These are phyloP conservation scores for Leucozona laternaria DNA, from an alignment of 2,888 invertebrate species.

Conservation along the genomic window DNA sequence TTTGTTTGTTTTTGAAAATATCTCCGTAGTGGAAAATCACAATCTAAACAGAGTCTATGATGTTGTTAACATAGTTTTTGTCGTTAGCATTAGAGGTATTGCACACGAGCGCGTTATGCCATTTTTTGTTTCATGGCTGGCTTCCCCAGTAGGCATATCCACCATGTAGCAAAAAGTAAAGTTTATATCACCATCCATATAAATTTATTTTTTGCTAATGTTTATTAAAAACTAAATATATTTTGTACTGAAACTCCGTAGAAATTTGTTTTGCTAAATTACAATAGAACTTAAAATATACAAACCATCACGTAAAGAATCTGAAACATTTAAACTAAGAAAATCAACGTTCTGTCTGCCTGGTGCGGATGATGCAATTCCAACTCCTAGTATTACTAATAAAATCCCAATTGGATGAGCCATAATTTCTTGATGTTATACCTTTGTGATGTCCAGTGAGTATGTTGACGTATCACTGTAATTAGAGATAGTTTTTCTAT, in stretches of 20 bases:
- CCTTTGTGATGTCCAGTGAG: neutral
- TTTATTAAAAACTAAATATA: neutral
- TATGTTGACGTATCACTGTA: neutral
- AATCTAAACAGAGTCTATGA: too few species aligned
- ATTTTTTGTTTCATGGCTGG: conserved; percentile 68
- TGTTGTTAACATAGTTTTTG: neutral
- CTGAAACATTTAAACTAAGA: conserved; percentile 38
- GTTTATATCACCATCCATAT: neutral
- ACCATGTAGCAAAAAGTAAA: conserved; percentile 45
- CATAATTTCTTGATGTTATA: conserved; percentile 18
- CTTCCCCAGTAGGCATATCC: conserved; percentile 74
- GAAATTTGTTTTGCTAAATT: neutral
- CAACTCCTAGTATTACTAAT: conserved; percentile 41
- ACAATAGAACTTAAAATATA: neutral
- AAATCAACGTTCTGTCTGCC: conserved; percentile 22
- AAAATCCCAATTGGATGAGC: conserved; percentile 37
- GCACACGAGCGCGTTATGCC: conserved; percentile 66
- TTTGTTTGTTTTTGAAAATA: too few species aligned
- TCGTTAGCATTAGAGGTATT: conserved; percentile 54
- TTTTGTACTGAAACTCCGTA: conserved; percentile 41
- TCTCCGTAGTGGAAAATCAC: too few species aligned
- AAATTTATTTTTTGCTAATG: neutral
- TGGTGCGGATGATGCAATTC: conserved; percentile 46
- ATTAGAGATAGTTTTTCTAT: neutral
- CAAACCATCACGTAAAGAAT: conserved; percentile 56